A percentile compares a stretch with the other conserved stretches of the same genome.
These are phyloP conservation scores for Melanotaenia parkinsoni DNA, from an alignment of 2,797 vertebrate species.

Conservation along the genomic window DNA sequence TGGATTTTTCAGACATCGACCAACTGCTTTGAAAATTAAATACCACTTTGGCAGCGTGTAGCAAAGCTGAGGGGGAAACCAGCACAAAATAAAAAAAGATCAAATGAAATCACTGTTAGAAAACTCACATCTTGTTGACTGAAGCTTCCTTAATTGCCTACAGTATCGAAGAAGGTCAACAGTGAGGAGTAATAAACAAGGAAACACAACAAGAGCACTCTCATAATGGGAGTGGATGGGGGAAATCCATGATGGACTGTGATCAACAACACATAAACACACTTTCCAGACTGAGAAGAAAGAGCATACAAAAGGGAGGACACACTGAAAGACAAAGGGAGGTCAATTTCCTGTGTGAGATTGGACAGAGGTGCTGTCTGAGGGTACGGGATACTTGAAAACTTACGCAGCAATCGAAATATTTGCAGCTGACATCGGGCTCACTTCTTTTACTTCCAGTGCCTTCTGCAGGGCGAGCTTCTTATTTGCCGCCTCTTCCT, in stretches of 20 bases:
- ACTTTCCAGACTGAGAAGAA: constrained; percentile 14
- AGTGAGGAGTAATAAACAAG: constrained; percentile 7
- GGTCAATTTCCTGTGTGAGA: not conserved
- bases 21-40: constrained; percentile 4
- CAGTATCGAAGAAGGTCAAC: constrained; percentile 1
- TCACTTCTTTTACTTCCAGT: constrained; percentile 97
- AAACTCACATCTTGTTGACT: constrained; percentile 1
- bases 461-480: constrained; percentile 97
- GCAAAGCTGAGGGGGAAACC: not conserved
- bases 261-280: constrained; percentile 6
- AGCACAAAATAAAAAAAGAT: not conserved
- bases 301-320: not conserved
- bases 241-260: constrained; percentile 7
- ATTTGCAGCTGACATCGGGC: constrained; percentile 95
- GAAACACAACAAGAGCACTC: constrained; percentile 14
- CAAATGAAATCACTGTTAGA: not conserved
- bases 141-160: constrained; percentile 42
- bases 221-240: constrained; percentile 9
- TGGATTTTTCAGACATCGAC: not conserved
- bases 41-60: not conserved
- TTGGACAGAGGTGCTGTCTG: constrained; percentile 2
- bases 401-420: constrained; percentile 97
- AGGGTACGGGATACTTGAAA: not conserved
- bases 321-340: not conserved
- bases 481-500: constrained; percentile 97